phyloP scores from a whole-genome alignment of 1,140 invertebrate species.

The Apis florea region DNA sequence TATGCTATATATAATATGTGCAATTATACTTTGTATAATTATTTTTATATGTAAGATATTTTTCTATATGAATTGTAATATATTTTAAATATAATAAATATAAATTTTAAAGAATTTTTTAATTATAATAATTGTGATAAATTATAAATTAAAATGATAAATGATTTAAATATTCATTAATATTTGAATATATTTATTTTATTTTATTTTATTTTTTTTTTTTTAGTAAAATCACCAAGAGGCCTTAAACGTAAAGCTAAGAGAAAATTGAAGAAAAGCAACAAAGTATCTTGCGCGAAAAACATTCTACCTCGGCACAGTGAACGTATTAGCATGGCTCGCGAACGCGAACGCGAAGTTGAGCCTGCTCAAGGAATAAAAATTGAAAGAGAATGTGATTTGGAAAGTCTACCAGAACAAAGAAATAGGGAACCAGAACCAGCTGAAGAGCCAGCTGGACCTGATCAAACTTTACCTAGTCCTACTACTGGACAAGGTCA shows the following conservation, averaged over 20 bases:
- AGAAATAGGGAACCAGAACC: conserved; percentile 81
- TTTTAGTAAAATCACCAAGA: conserved; percentile 80
- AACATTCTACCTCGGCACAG: conserved; percentile 75
- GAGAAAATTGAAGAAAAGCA: conserved; percentile 74
- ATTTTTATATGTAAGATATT: background rate
- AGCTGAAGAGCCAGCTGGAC: conserved; percentile 82
- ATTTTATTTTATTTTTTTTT: background rate
- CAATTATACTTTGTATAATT: no score
- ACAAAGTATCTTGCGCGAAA: conserved; percentile 67
- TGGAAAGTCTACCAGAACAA: conserved; percentile 73
- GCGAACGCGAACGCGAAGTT: conserved; percentile 66
- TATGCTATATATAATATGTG: no score
- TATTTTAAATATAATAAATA: background rate
- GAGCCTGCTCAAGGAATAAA: conserved; percentile 72
- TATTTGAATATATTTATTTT: background rate
- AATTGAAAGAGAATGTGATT: conserved; percentile 75
- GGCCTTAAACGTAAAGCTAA: conserved; percentile 80
- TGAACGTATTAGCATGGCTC: conserved; percentile 69
- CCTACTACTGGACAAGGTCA: conserved; percentile 77
- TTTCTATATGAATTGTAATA: background rate
- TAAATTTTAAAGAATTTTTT: no score
- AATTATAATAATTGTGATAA: no score
- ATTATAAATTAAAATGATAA: no score
- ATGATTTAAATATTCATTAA: no score
- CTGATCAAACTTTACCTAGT: conserved; percentile 82